These are phyloP conservation scores for Lophius piscatorius DNA, from an alignment of 2,113 vertebrate species.

Conservation along the genomic window DNA sequence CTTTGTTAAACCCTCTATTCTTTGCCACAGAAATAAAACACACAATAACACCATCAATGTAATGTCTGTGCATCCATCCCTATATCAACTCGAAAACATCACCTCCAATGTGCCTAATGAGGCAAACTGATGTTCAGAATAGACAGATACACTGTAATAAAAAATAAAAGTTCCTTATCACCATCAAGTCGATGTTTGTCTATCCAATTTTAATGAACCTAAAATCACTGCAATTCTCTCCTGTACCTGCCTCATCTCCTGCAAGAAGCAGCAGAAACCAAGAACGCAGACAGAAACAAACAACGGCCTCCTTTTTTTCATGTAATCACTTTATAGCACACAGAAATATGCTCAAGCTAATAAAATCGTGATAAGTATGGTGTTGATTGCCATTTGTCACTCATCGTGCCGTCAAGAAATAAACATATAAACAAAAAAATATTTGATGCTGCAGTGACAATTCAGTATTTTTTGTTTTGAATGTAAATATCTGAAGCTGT, in stretches of 20 bases:
- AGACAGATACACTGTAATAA: constrained; percentile 1
- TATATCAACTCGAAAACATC: constrained; percentile 4
- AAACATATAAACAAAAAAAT: constrained; percentile 1
- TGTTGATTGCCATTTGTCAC: too few relatives aligned
- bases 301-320: not conserved
- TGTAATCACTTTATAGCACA: not conserved
- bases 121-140: not conserved
- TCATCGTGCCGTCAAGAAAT: constrained; percentile 1
- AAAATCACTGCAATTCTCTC: not conserved
- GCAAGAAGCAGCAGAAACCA: not conserved
- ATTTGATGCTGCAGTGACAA: too few relatives aligned
- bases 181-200: not conserved
- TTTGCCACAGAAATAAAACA: constrained; percentile 28
- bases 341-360: too few relatives aligned
- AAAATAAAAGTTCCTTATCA: constrained; percentile 27
- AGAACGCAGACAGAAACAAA: not conserved
- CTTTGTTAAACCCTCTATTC: constrained; percentile 7
- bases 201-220: not conserved
- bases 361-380: too few relatives aligned
- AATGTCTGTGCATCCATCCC: constrained; percentile 3
- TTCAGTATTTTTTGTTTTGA: too few relatives aligned
- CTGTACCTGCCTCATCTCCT: not conserved
- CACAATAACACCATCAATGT: constrained; percentile 3
- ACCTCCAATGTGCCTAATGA: constrained; percentile 5
- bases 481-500: too few relatives aligned